Evolutionary conservation across 2,888 invertebrate species (phyloP).

Genomic region (Hybos culiciformis): DNA sequence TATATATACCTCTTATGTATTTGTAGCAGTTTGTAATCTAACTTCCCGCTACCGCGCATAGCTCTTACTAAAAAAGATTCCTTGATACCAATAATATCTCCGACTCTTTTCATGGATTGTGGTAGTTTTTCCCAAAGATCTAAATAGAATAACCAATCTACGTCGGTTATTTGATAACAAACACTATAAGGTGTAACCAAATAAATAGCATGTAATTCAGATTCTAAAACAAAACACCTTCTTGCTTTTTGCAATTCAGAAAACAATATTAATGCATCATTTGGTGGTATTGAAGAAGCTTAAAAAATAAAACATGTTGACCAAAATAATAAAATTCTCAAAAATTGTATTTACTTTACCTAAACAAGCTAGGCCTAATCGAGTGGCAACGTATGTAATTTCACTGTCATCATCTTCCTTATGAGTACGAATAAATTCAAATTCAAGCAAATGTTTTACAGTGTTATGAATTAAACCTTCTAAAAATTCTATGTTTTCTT

Average conservation of each 20-base stretch:
- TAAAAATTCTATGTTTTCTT: neutral
- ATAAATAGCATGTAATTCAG: conserved; percentile 89
- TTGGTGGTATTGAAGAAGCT: conserved; percentile 85
- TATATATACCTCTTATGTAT: conserved; percentile 51
- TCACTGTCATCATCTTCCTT: conserved; percentile 35
- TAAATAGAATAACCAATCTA: conserved; percentile 71
- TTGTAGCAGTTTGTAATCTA: conserved; percentile 41
- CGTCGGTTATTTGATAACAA: conserved; percentile 55
- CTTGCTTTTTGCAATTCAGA: conserved; percentile 81
- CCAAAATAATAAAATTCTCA: neutral
- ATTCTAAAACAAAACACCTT: conserved; percentile 80
- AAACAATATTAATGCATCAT: conserved; percentile 80
- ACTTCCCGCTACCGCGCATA: conserved; percentile 50
- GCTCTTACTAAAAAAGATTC: conserved; percentile 74
- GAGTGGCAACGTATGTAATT: conserved; percentile 56
- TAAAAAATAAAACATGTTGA: conserved; percentile 2
- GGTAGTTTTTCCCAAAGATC: conserved; percentile 72
- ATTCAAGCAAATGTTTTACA: conserved; percentile 57
- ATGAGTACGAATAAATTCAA: conserved; percentile 67
- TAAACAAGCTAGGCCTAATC: conserved; percentile 83
- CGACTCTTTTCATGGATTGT: conserved; percentile 70
- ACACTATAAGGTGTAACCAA: conserved; percentile 88
- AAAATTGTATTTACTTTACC: conserved; percentile 20
- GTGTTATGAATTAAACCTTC: conserved; percentile 38
- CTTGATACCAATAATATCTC: conserved; percentile 73